These are phyloP conservation scores for Argyresthia goedartella DNA, from an alignment of 2,888 invertebrate species.

Conservation along the genomic window DNA sequence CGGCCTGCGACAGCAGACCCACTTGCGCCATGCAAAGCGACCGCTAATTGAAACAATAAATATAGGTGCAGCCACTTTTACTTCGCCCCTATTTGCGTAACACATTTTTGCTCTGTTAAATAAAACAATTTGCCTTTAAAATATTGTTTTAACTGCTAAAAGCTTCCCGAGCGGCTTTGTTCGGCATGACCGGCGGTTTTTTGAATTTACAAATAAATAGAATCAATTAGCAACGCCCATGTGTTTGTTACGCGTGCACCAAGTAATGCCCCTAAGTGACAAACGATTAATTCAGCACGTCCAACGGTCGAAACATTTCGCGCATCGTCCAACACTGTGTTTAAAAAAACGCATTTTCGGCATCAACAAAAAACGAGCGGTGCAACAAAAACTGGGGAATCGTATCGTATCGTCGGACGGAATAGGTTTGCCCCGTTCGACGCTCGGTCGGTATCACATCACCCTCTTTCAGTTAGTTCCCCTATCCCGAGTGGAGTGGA, in stretches of 20 bases:
- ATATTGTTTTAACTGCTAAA: neutral
- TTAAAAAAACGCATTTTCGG: neutral
- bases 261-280: neutral
- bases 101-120: constrained; percentile 19
- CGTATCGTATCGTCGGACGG: too few relatives aligned
- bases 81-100: constrained; percentile 37
- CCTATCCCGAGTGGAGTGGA: constrained; percentile 21
- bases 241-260: constrained; percentile 2
- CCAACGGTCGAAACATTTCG: neutral
- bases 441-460: neutral
- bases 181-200: too few relatives aligned
- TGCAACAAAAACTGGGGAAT: neutral
- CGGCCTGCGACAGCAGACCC: too few relatives aligned
- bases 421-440: neutral
- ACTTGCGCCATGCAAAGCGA: constrained; percentile 26
- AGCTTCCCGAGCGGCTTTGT: neutral
- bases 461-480: constrained; percentile 1
- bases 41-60: constrained; percentile 66
- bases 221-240: constrained; percentile 2
- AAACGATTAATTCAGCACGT: neutral
- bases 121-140: neutral
- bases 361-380: neutral
- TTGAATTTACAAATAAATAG: too few relatives aligned
- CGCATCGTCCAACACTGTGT: neutral
- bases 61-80: constrained; percentile 44